Percentiles rank a stretch among this genome's conserved stretches.
Conservation (phyloP, 30 jellyfish, hydroid and myxozoan species). For the Hydra vulgaris region DNA sequence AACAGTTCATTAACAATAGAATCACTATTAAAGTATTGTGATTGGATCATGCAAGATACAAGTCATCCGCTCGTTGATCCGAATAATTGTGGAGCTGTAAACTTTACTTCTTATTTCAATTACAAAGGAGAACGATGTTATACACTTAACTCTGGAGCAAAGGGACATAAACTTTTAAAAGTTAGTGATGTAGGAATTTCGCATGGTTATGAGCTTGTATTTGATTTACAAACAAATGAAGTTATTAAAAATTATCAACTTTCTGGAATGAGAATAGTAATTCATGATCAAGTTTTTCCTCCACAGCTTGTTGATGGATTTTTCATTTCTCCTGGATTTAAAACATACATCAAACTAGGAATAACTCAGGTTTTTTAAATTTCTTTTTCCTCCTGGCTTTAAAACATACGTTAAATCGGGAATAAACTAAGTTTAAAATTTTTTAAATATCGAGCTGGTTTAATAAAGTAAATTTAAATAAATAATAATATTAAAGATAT, state of each 20-base stretch:
- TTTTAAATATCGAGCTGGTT: no score
- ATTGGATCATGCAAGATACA: conserved; percentile 54
- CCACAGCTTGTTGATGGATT: conserved; percentile 73
- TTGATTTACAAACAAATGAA: conserved; percentile 64
- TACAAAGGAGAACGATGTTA: conserved; percentile 69
- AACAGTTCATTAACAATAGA: conserved; percentile 49
- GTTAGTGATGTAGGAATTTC: conserved; percentile 63
- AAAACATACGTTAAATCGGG: no score
- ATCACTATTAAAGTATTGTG: conserved; percentile 61
- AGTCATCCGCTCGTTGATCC: conserved; percentile 33
- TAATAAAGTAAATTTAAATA: neutral
- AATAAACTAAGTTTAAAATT: no score
- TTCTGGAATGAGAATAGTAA: conserved; percentile 67
- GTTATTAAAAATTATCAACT: conserved; percentile 41
- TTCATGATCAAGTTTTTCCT: conserved; percentile 73
- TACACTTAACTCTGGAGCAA: conserved; percentile 71
- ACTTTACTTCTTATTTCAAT: conserved; percentile 48
- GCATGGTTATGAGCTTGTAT: conserved; percentile 64
- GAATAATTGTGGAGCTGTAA: conserved; percentile 37
- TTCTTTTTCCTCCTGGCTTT: no score
- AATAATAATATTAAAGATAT: neutral
- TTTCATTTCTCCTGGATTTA: conserved; percentile 89
- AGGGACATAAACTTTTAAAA: conserved; percentile 45
- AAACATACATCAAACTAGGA: conserved; percentile 56
- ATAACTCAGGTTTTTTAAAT: conserved; percentile 68